Base-by-base conservation (phyloP, 1,140 invertebrate species). In the Formica selysi region DNA sequence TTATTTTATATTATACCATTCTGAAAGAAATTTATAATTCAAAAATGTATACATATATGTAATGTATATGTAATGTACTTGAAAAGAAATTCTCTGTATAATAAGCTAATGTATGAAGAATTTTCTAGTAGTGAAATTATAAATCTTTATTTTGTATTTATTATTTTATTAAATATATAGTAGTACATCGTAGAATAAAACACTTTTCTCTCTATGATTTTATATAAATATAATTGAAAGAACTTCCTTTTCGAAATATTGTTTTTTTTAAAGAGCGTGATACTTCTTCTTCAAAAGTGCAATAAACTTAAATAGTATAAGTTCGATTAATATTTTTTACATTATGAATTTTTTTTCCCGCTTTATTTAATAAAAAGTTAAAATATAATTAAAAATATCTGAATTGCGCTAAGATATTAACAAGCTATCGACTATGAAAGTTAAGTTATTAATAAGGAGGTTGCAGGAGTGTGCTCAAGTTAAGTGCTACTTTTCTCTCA, bases 381-480 rank as follows among this genome's bases (percentile, higher is more conserved):
- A 19, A 41, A 80, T 57, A 41, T 68, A 57, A 70, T 80, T 51
- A 54, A 10, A 67, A 36, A 32, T 57, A 48, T 65, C 13, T 32
- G 32, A 65, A 78, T 6, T 48, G 26, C 29, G 26, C 29, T 70
- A 57, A n/a, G 41, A 83, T 73, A 83, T 73, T 83, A 83, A 74
- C 68, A 51, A 68, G 22, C 16, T n/a, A 80, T 57, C 48, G 36
- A 62, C 29, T 73, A 10, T 16, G 54, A 83, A 83, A 83, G 54
- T 74, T 74, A 48, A 83, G 26, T 54, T 83, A 83, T 83, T 83
- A 83, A 83, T 83, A 13, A 71, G 4, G 48, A 51, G 16, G 54
- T 26, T 54, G 44, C 32, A 11, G 38, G n/a, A 38, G n/a, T 8
- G 32, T 19, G 64, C 36, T 80, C 78, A 57, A 80, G 48, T 57